Evolutionary conservation across 92 coral and sea anemone species (phyloP).

Genomic region (Paragorgia papillata): DNA sequence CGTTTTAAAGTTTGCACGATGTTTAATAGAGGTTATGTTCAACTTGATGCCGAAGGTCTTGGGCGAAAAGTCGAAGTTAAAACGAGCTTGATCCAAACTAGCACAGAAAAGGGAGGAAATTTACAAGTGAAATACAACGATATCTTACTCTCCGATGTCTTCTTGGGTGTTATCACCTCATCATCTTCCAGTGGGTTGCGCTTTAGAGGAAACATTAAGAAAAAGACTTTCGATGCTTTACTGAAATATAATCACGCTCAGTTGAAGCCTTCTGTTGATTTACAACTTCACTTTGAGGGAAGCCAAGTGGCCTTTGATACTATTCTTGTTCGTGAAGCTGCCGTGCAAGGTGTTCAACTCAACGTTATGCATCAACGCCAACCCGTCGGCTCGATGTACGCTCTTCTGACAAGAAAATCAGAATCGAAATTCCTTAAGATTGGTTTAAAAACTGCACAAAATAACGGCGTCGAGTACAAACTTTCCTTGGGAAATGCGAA

Average conservation of each 20-base stretch:
- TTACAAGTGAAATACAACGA: constrained; percentile 23
- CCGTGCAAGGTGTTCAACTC: constrained; percentile 28
- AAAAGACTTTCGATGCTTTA: constrained; percentile 18
- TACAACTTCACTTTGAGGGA: constrained; percentile 27
- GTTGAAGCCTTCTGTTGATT: constrained; percentile 4
- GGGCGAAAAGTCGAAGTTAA: constrained; percentile 28
- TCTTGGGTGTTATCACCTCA: constrained; percentile 20
- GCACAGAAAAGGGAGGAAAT: constrained; percentile 1
- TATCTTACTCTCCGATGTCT: constrained; percentile 23
- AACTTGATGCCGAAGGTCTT: constrained; percentile 12
- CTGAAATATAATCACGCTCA: constrained; percentile 5
- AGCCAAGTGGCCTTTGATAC: constrained; percentile 19
- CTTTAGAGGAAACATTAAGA: constrained; percentile 18
- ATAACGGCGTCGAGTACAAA: constrained; percentile 22
- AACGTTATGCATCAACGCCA: constrained; percentile 11
- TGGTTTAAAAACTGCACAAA: not conserved
- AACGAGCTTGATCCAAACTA: constrained; percentile 18
- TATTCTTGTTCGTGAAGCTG: not conserved
- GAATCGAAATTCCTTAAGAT: constrained; percentile 2
- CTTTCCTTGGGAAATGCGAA: constrained; percentile 5
- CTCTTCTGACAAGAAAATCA: not conserved
- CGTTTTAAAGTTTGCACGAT: constrained; percentile 15
- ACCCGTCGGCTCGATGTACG: not conserved
- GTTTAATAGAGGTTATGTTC: not conserved
- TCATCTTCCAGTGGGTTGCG: constrained; percentile 25